Conservation (phyloP, 2,888 invertebrate genomes). For the Neria commutata region DNA sequence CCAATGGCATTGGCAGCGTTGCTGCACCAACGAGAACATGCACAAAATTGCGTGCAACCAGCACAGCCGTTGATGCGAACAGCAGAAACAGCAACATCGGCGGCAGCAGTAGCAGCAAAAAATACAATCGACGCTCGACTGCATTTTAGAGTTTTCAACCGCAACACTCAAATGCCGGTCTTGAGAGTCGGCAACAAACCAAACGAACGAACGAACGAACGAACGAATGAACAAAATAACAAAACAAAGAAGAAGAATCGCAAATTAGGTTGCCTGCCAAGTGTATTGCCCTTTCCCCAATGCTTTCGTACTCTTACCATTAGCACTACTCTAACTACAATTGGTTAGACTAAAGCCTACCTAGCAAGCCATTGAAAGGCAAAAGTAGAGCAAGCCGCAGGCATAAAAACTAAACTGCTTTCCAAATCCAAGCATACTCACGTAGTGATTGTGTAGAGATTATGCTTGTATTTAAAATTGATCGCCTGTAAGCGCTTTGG, state of each 20-base stretch:
- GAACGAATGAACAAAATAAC: slow-evolving; percentile 1
- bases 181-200: slow-evolving; percentile 19
- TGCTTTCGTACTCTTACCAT: background rate
- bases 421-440: too few species aligned
- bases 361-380: too few species aligned
- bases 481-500: too few species aligned
- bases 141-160: slow-evolving; percentile 48
- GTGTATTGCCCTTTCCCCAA: slow-evolving; percentile 20
- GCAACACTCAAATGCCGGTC: slow-evolving; percentile 6
- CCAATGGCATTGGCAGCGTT: slow-evolving; percentile 35
- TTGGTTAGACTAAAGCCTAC: too few species aligned
- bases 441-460: too few species aligned
- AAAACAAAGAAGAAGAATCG: slow-evolving; percentile 8
- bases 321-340: slow-evolving; percentile 6
- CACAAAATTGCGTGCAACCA: slow-evolving; percentile 53
- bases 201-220: slow-evolving; percentile 12
- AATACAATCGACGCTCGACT: slow-evolving; percentile 58
- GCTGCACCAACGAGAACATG: slow-evolving; percentile 40
- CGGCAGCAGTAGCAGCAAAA: slow-evolving; percentile 44
- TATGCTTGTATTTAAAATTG: too few species aligned
- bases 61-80: slow-evolving; percentile 45
- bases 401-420: too few species aligned
- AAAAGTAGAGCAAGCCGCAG: too few species aligned
- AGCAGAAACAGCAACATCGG: slow-evolving; percentile 24
- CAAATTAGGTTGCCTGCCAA: slow-evolving; percentile 23